Evolutionary conservation across 2,113 vertebrate species (phyloP).

Genomic region (Mormoops blainvillei): DNA sequence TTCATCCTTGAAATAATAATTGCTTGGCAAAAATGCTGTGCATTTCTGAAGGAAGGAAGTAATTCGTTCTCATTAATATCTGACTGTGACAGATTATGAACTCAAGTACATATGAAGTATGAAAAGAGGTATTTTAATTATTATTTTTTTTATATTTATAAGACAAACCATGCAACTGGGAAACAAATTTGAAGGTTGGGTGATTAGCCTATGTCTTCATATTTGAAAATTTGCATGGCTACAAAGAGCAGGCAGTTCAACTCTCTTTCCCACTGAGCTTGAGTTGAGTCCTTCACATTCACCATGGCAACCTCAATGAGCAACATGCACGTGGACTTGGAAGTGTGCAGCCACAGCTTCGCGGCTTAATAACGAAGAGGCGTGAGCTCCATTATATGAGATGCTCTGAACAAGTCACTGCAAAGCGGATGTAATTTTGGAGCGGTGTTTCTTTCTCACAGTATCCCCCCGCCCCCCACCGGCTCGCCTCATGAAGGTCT

Average conservation of each 20-base stretch:
- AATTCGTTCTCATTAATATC: constrained; percentile 42
- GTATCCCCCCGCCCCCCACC: no score
- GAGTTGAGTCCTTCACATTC: constrained; percentile 43
- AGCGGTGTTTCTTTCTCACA: background rate
- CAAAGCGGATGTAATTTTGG: background rate
- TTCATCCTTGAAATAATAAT: constrained; percentile 49
- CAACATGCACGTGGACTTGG: background rate
- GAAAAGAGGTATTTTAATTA: background rate
- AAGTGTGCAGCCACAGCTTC: background rate
- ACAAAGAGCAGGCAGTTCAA: background rate
- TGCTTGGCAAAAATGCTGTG: constrained; percentile 35
- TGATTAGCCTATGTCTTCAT: constrained; percentile 5
- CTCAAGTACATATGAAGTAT: constrained; percentile 9
- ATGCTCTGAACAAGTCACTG: constrained; percentile 37
- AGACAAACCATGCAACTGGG: background rate
- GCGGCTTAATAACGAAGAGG: constrained; percentile 16
- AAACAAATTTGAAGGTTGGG: background rate
- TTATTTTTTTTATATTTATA: background rate
- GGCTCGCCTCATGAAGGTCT: background rate
- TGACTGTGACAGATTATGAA: constrained; percentile 22
- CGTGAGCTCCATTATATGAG: background rate
- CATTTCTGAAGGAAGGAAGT: constrained; percentile 39
- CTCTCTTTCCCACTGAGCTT: constrained; percentile 46
- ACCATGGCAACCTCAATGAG: constrained; percentile 33
- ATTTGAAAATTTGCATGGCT: background rate